Evolutionary conservation across 1,140 invertebrate genomes (phyloP).

Genomic region (Nasonia longicornis): DNA sequence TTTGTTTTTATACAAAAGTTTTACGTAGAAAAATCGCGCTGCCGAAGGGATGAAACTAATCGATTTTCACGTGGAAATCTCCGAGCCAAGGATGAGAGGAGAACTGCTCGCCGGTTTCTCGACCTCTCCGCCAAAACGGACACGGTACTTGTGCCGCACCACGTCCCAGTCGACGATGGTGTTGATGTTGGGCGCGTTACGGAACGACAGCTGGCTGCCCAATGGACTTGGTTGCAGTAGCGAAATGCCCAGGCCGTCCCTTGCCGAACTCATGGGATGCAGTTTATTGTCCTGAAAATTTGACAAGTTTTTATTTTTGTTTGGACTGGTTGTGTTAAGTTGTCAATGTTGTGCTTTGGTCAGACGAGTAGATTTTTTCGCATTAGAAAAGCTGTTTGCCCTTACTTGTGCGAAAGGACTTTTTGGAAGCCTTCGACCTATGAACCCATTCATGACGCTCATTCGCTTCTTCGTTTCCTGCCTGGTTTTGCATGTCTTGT

Average conservation of each 20-base stretch:
- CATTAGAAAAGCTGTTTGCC: conserved; percentile 10
- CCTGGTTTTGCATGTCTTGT: conserved; percentile 67
- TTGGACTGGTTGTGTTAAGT: no score
- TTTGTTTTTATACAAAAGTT: neutral
- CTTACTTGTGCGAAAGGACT: conserved; percentile 53
- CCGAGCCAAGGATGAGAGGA: conserved; percentile 16
- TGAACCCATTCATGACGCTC: conserved; percentile 56
- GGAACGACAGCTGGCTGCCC: conserved; percentile 83
- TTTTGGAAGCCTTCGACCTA: conserved; percentile 50
- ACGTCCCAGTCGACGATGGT: conserved; percentile 90
- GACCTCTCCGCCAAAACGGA: conserved; percentile 77
- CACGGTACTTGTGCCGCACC: conserved; percentile 87
- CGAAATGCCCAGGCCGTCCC: conserved; percentile 51
- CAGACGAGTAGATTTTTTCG: no score
- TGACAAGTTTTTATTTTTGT: conserved; percentile 11
- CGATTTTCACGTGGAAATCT: neutral
- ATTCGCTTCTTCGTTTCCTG: conserved; percentile 49
- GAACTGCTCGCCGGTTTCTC: conserved; percentile 68
- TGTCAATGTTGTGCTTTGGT: no score
- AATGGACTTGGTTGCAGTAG: conserved; percentile 77
- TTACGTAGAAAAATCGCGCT: neutral
- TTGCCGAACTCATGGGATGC: conserved; percentile 45
- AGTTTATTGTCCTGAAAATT: conserved; percentile 54
- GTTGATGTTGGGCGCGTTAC: conserved; percentile 79
- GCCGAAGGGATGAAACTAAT: neutral